Percentiles rank a stretch among this genome's conserved stretches.
phyloP scores from a whole-genome alignment of 2,888 invertebrate species.

The Trisateles emortualis region DNA sequence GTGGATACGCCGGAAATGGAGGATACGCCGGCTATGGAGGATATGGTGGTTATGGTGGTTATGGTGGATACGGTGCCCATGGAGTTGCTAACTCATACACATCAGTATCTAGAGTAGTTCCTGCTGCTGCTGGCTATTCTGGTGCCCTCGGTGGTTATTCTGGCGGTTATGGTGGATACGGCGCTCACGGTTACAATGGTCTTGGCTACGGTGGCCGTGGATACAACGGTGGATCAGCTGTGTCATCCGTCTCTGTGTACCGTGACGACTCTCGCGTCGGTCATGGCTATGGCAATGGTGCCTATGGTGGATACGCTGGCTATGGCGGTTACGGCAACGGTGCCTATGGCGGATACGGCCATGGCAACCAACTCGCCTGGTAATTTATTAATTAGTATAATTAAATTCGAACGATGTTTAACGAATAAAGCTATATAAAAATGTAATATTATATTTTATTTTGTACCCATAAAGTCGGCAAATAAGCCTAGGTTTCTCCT shows the following conservation, averaged over 20 bases:
- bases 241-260: slow-evolving; percentile 51
- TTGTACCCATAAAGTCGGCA: neutral
- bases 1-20: slow-evolving; percentile 6
- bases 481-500: too few relatives aligned
- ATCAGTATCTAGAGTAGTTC: neutral
- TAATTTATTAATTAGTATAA: neutral
- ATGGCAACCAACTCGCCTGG: neutral
- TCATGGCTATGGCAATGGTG: neutral
- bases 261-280: slow-evolving; percentile 33
- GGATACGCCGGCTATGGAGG: slow-evolving; percentile 22
- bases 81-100: slow-evolving; percentile 46
- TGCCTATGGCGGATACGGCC: neutral
- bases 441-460: slow-evolving; percentile 9
- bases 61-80: slow-evolving; percentile 27
- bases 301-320: slow-evolving; percentile 9
- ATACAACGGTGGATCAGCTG: slow-evolving; percentile 46
- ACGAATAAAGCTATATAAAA: neutral
- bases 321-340: slow-evolving; percentile 1
- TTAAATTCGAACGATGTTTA: neutral
- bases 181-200: neutral
- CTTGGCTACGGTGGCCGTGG: slow-evolving; percentile 34
- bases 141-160: slow-evolving; percentile 10
- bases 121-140: neutral
- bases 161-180: slow-evolving; percentile 17
- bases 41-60: slow-evolving; percentile 15